Base-by-base conservation (phyloP, 2,888 invertebrate species). In the Torymus texanus region DNA sequence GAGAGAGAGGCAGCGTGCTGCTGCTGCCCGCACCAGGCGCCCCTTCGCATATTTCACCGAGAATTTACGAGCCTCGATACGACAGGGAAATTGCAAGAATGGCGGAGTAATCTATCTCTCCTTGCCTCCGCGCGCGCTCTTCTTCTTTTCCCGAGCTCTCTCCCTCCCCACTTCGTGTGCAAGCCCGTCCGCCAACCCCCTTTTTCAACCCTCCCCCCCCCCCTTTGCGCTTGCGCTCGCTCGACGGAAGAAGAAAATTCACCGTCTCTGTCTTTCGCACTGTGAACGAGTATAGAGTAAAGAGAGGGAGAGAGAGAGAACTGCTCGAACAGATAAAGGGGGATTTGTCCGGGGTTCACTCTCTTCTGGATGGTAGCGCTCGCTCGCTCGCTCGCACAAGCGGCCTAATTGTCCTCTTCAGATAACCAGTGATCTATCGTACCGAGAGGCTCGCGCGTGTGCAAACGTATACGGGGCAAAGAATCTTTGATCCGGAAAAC, bases 21-120 rank as follows among this genome's bases (percentile, higher is more conserved):
- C 90, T 88, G 90, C 90, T 90, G 90, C 89, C 89, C 89, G 90
- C 88, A 90, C 88, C 89, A 88, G 90, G 90, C 90, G 88, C 90
- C 89, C 89, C 91, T 90, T 92, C 92, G 93, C 93, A 95, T 95
- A 95, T 94, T 94, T 95, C 95, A 95, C 94, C 91, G 92, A 92
- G 93, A 94, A 95, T 95, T 95, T 95, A 95, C 94, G 95, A 94
- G 93, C 94, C 93, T 94, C 95, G 95, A 95, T 95, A 95, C 95
- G 95, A 95, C 95, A 95, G 95, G 95, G 95, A 95, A 95, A 95
- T 95, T 95, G 95, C 95, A 95, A 95, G 95, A 95, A 95, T 95
- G 95, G 94, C 94, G 94, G 94, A 93, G 95, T 94, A 94, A 95
- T 95, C 95, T 95, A 95, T 95, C 95, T 95, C 90, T 89, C 89